Evolutionary conservation across 1,140 invertebrate species (phyloP), one percentile per base, ranked within the genome.

Genomic region (Papilio xuthus): DNA sequence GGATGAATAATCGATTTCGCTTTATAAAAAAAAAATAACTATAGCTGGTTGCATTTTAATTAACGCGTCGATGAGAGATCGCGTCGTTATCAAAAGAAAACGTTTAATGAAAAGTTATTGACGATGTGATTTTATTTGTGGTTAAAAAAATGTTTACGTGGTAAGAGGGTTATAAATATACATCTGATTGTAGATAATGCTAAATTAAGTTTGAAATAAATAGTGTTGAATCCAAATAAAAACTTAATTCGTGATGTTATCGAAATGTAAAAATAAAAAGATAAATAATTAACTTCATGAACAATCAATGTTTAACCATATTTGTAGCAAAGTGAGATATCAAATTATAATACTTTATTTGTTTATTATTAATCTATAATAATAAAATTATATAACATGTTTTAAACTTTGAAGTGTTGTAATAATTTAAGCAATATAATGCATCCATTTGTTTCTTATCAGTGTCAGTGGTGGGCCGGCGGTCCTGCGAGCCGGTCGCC

Each of bases 1-100:
- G 50, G 53, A 76, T 76, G 74, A 76, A 42, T 63, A 76, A 76
- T 76, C 74, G 74, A 63, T 63, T 76, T 76, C 53, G 47, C 28
- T 75, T 67, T 75, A 47, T 56, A 15, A 72, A n/a, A 42, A 72
- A 72, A 74, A 74, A 26, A 28, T 50, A 26, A 53, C 32, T 60
- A 28, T n/a, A 32, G 28, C 72, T 50, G 47, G 15, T 75, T 75
- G 72, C 72, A 75, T 75, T 75, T 75, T 75, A 75, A 75, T 75
- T 75, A 75, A 56, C 72, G n/a, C 74, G 8, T n/a, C 74, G 73
- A 73, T 47, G 26, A 28, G 42, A 76, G n/a, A 76, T 76, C 56
- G 37, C 18, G 28, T 75, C 73, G 37, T 60, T 37, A 60, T 75
- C 18, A 56, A 60, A 63, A 56, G 50, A 76, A 76, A 76, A 76